Base-by-base conservation (phyloP, 2,113 vertebrate genomes). In the Phyllostomus hastatus region DNA sequence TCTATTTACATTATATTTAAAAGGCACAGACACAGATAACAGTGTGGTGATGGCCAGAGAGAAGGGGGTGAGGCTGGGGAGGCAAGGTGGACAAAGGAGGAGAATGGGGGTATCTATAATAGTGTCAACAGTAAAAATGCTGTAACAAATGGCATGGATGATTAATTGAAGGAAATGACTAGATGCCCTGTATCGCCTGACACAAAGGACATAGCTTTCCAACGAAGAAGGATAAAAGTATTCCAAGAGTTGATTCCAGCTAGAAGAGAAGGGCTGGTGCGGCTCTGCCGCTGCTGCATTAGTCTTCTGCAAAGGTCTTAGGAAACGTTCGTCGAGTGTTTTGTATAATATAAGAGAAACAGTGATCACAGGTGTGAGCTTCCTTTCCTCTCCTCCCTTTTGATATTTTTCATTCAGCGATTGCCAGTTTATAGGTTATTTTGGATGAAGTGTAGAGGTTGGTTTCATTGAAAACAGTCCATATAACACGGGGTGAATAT, bases 141-240 rank as follows among this genome's bases (percentile, higher is more conserved):
- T 12, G 28, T 64, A 64, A 31, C 12, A 66, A 66, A 95, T 83
- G n/a, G 67, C 17, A 38, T 4, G n/a, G 3, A 70, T 38, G 17
- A 19, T 69, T 35, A 67, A 54, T 38, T 75, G 88, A 94, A 86
- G n/a, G 72, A 97, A 78, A 24, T 80, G 59, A 91, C 57, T 87
- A 76, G 52, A 43, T 70, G 12, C 5, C 20, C 31, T 82, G 16
- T 89, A 22, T 61, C 22, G 38, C 61, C 61, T 95, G 24, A 67
- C 43, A 64, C 5, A n/a, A 64, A 93, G 28, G 50, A 35, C 15
- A 22, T 19, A 66, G 28, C 35, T 75, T 88, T 82, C n/a, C 85
- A 59, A 33, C 54, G 52, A 67, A 88, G 41, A 78, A 89, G 35
- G 33, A n/a, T 73, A 38, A 57, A 92, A 28, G n/a, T 66, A 69